phyloP scores from a whole-genome alignment of 2,888 invertebrate species.

The Elegia similella region DNA sequence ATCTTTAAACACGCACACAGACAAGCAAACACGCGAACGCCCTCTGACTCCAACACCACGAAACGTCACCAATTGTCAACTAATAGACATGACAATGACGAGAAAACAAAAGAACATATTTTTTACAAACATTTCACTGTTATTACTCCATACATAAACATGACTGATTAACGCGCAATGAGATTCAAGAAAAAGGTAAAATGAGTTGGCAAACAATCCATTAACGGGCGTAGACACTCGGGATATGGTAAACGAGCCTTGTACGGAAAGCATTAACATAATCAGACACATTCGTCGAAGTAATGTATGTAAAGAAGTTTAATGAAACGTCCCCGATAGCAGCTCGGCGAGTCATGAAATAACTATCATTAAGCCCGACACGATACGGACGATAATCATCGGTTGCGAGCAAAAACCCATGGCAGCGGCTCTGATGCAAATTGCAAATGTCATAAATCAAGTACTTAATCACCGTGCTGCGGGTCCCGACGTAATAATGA shows the following conservation, averaged over 20 bases:
- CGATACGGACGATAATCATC: conserved; percentile 80
- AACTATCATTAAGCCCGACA: conserved; percentile 79
- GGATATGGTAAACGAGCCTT: conserved; percentile 57
- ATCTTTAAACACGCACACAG: conserved; percentile 67
- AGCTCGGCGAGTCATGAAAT: conserved; percentile 75
- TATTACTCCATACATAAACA: conserved; percentile 36
- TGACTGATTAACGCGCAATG: conserved; percentile 40
- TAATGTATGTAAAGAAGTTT: conserved; percentile 76
- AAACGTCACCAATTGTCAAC: conserved; percentile 16
- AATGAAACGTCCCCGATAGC: conserved; percentile 75
- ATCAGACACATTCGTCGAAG: conserved; percentile 75
- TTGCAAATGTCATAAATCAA: conserved; percentile 79
- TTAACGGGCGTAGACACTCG: conserved; percentile 61
- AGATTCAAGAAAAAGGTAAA: conserved; percentile 40
- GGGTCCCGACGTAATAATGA: conserved; percentile 69
- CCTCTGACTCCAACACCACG: conserved; percentile 21
- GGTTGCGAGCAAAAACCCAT: conserved; percentile 73
- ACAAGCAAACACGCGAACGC: conserved; percentile 24
- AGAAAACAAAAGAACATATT: conserved; percentile 12
- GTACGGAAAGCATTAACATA: conserved; percentile 68
- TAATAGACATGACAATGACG: conserved; percentile 15
- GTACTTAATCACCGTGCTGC: conserved; percentile 73
- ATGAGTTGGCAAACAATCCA: conserved; percentile 63
- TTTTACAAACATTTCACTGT: conserved; percentile 17
- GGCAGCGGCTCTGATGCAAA: conserved; percentile 74